Evolutionary conservation across 2,113 vertebrate species (phyloP), one percentile per base, ranked within the genome.

Genomic region (Nothocercus julius): DNA sequence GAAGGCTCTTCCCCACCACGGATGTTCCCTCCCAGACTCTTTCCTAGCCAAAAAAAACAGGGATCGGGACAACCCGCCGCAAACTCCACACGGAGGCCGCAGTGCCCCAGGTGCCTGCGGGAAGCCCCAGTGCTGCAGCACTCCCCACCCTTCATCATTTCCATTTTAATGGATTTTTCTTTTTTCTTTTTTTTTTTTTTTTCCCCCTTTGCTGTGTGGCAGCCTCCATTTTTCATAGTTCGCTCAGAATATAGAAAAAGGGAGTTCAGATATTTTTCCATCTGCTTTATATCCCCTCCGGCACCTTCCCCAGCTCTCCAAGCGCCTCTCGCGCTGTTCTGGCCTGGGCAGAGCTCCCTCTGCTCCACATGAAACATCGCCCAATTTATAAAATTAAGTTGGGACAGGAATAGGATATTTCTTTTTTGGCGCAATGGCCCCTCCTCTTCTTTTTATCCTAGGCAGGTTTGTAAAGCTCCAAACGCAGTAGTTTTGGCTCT

Each of bases 221-320:
- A 95, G 94, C 93, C 95, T 89, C 91, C 94, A 92, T 95, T 95
- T 96, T 91, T 96, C 91, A 95, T 91, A 92, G 75, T 92, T 95
- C 95, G 92, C 91, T 69, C 76, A 95, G 89, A 93, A 82, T 72
- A 87, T 62, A 96, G 90, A 75, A 91, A 61, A 84, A 92, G 67
- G 67, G 58, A 90, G 54, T 34, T 79, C 76, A 36, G 74, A 21
- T 77, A 79, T 83, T 45, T 45, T 62, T 53, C 90, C 90, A 87
- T 96, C 94, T 97, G 89, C 89, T 92, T 96, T 91, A 59, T 70
- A 67, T 81, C 82, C 82, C 68, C 69, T 87, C 70, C 56, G 2
- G 62, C 85, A 83, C 67, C 14, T 18, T 86, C 88, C 72, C 70
- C 53, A 44, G 64, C 61, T 11, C 7, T 38, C 74, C 66, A 13